Conservation (phyloP, 2,888 invertebrate species). For the Lagria hirta region DNA sequence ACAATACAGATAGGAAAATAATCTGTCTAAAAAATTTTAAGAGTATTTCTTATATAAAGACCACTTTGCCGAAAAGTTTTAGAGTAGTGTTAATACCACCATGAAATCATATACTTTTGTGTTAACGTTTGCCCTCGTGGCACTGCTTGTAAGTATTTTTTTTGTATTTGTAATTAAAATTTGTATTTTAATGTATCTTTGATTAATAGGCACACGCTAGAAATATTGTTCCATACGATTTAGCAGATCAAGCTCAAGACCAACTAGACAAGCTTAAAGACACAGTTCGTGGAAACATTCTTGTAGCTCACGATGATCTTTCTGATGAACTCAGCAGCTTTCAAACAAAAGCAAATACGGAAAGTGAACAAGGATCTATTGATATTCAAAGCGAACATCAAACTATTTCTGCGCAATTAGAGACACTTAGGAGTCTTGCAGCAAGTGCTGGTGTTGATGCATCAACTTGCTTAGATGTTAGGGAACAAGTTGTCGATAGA, state of each 20-base stretch:
- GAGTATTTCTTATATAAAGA: too few relatives aligned
- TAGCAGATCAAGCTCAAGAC: conserved; percentile 2
- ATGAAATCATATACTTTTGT: too few relatives aligned
- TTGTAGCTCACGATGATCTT: conserved; percentile 5
- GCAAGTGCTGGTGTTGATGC: conserved; percentile 2
- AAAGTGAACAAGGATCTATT: background rate
- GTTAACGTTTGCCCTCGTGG: too few relatives aligned
- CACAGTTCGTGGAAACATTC: conserved; percentile 3
- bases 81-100: too few relatives aligned
- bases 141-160: conserved; percentile 1
- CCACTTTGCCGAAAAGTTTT: too few relatives aligned
- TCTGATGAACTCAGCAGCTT: background rate
- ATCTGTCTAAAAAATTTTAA: too few relatives aligned
- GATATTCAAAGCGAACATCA: conserved; percentile 2
- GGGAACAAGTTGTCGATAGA: conserved; percentile 5
- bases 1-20: too few relatives aligned
- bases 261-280: too few relatives aligned
- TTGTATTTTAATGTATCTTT: background rate
- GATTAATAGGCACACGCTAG: background rate
- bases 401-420: background rate
- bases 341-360: background rate
- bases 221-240: background rate
- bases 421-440: conserved; percentile 2
- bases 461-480: conserved; percentile 4
- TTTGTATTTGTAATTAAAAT: background rate